Evolutionary conservation across 2,797 vertebrate species (phyloP).

Genomic region (Pipistrellus nathusii): DNA sequence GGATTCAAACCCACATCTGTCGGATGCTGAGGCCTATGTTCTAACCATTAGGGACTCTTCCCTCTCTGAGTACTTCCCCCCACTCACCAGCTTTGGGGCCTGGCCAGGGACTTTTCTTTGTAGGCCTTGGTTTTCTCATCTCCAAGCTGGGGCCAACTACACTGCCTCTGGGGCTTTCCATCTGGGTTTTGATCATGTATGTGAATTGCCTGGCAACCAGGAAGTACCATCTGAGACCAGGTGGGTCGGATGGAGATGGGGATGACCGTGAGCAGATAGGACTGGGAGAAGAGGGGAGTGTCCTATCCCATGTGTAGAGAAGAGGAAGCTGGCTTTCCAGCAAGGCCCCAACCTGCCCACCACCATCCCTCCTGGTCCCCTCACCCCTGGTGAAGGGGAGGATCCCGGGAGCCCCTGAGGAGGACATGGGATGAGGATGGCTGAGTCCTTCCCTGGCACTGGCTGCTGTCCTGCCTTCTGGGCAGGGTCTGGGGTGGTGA

Average conservation of each 20-base stretch:
- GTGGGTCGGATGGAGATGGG: background rate
- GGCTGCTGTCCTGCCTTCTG: background rate
- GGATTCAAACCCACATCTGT: background rate
- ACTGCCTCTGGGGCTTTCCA: background rate
- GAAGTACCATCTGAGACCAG: background rate
- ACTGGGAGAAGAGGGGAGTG: background rate
- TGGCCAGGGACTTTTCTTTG: background rate
- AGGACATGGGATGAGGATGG: background rate
- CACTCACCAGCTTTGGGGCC: background rate
- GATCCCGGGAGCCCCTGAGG: background rate
- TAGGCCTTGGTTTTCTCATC: background rate
- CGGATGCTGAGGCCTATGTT: background rate
- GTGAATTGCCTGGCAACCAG: background rate
- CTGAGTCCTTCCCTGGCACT: background rate
- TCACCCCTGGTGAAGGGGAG: background rate
- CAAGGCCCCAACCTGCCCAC: background rate
- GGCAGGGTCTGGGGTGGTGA: background rate
- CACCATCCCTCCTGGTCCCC: too few relatives aligned
- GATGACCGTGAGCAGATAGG: background rate
- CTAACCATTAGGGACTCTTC: background rate
- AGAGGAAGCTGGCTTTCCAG: background rate
- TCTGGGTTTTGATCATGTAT: background rate
- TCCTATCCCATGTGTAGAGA: background rate
- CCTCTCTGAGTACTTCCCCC: background rate
- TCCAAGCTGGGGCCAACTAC: background rate